Conservation (phyloP, 2,888 invertebrate genomes). For the Aricia artaxerxes region DNA sequence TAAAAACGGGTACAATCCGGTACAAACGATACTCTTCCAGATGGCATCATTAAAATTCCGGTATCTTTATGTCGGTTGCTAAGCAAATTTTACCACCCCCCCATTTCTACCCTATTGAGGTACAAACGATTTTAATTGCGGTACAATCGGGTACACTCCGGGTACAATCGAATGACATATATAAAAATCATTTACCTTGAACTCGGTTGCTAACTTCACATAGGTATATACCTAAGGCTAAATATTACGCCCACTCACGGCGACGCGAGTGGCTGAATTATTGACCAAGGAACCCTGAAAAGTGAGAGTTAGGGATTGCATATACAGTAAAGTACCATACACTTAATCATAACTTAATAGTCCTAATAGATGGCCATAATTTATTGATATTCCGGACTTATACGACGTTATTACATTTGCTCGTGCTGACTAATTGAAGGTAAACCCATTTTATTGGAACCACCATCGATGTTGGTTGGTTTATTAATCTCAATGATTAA, state of each 20-base stretch:
- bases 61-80: no score
- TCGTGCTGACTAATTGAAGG: not conserved
- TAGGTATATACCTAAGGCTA: not conserved
- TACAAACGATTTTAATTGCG: no score
- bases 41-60: no score
- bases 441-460: not conserved
- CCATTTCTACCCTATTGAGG: no score
- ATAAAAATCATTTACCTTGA: no score
- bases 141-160: no score
- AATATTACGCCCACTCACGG: not conserved
- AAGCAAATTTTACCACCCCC: no score
- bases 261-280: not conserved
- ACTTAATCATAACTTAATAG: not conserved
- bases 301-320: not conserved
- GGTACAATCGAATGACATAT: no score
- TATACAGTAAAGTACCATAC: not conserved
- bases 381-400: not conserved
- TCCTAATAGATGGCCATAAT: not conserved
- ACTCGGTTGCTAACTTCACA: no score
- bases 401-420: not conserved
- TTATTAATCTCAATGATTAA: not conserved
- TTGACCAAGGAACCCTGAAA: not conserved
- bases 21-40: no score
- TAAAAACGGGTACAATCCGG: no score
- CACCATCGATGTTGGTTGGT: not conserved